A percentile compares a stretch with the other conserved stretches of the same genome.
phyloP scores from a whole-genome alignment of 2,797 vertebrate genomes.

The Huso huso region DNA sequence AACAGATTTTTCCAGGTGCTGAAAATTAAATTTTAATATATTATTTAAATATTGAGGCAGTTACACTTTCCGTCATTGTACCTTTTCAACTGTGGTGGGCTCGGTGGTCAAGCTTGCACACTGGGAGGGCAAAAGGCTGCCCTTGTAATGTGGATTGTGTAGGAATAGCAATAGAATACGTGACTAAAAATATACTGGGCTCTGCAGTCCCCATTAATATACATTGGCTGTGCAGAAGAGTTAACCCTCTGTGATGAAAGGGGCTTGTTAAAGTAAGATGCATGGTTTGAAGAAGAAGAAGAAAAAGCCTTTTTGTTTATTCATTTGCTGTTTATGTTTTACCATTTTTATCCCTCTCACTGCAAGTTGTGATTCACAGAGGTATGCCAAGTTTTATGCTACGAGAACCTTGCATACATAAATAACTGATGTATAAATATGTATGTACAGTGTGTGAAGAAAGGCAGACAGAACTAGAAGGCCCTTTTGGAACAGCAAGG shows the following conservation, averaged over 20 bases:
- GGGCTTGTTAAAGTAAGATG: no score
- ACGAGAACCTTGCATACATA: no score
- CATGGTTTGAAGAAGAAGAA: no score
- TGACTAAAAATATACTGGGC: slow-evolving; percentile 27
- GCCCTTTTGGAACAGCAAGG: not conserved
- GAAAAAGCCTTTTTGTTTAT: no score
- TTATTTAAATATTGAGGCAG: slow-evolving; percentile 84
- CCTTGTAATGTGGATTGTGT: slow-evolving; percentile 14
- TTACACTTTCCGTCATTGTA: slow-evolving; percentile 61
- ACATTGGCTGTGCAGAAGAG: slow-evolving; percentile 18
- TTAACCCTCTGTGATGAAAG: no score
- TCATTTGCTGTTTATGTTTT: no score
- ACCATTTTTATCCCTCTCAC: no score
- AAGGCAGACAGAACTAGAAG: not conserved
- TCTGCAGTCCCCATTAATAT: slow-evolving; percentile 24
- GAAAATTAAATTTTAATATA: slow-evolving; percentile 83
- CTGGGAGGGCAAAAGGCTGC: slow-evolving; percentile 33
- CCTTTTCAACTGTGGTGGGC: slow-evolving; percentile 55
- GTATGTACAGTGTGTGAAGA: not conserved
- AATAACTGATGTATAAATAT: not conserved
- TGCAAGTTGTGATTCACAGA: no score
- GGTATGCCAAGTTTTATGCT: no score
- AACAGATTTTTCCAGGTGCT: slow-evolving; percentile 73
- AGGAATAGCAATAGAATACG: slow-evolving; percentile 27
- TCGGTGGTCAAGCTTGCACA: slow-evolving; percentile 27